Conservation (phyloP, 1,140 invertebrate species). For the Homarus americanus region DNA sequence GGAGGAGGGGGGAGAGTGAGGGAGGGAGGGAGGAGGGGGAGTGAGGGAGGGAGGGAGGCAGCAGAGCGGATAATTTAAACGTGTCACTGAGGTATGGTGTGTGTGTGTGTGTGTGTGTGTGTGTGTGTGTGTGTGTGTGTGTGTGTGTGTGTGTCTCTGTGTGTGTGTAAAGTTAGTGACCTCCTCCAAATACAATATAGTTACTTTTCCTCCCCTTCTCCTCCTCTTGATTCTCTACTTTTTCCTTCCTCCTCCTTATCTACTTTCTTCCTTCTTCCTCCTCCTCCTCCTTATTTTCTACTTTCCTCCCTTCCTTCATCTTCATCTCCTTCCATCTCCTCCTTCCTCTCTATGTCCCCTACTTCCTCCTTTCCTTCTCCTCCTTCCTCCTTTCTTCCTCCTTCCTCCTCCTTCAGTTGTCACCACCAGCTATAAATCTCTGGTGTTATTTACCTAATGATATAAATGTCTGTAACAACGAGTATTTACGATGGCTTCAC, state of each 20-base stretch:
- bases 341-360: background rate
- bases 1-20: background rate
- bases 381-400: background rate
- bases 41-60: background rate
- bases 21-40: background rate
- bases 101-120: too few relatives aligned
- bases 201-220: too few relatives aligned
- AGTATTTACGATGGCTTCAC: background rate
- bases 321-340: background rate
- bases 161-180: background rate
- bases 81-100: too few relatives aligned
- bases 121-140: too few relatives aligned
- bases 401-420: background rate
- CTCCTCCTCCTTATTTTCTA: background rate
- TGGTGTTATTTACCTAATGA: conserved; percentile 6
- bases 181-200: too few relatives aligned
- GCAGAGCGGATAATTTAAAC: too few relatives aligned
- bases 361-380: background rate
- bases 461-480: conserved; percentile 1
- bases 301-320: background rate
- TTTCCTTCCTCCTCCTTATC: too few relatives aligned
- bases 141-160: background rate
- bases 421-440: background rate
- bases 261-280: background rate
- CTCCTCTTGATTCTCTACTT: too few relatives aligned